A percentile compares a stretch with the other conserved stretches of the same genome.
Evolutionary conservation across 1,140 invertebrate genomes (phyloP).

Genomic region (Drosophila albomicans): DNA sequence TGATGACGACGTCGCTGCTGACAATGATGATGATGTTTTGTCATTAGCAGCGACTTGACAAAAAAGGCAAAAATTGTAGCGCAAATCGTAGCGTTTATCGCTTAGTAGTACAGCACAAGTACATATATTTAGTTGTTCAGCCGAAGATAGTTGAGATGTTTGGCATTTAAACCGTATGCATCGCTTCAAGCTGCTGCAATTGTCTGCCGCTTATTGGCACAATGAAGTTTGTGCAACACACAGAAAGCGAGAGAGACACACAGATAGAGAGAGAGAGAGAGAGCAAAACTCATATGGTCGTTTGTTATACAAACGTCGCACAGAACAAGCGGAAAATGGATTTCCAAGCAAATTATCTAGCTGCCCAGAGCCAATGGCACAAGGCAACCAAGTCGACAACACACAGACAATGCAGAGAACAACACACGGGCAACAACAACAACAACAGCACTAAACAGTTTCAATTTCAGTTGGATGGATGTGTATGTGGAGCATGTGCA

Average conservation of each 20-base stretch:
- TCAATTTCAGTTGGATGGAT: constrained; percentile 66
- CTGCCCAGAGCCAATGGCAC: constrained; percentile 39
- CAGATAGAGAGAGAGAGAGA: constrained; percentile 7
- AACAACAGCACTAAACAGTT: constrained; percentile 68
- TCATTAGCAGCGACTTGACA: constrained; percentile 41
- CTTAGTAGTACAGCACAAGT: neutral
- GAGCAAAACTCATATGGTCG: constrained; percentile 18
- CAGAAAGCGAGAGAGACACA: neutral
- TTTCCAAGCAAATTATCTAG: constrained; percentile 82
- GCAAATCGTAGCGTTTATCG: constrained; percentile 21
- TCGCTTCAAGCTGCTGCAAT: constrained; percentile 32
- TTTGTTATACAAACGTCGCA: constrained; percentile 40
- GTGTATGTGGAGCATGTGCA: constrained; percentile 8
- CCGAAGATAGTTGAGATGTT: neutral
- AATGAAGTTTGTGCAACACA: constrained; percentile 35
- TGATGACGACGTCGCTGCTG: constrained; percentile 9
- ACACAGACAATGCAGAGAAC: constrained; percentile 11
- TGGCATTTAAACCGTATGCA: constrained; percentile 12
- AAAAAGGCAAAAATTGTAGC: constrained; percentile 15
- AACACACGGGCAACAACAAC: constrained; percentile 46
- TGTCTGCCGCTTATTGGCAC: constrained; percentile 30
- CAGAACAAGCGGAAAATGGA: constrained; percentile 77
- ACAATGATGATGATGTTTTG: constrained; percentile 26
- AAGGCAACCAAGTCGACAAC: constrained; percentile 3
- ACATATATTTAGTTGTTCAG: neutral